Evolutionary conservation across 2,888 invertebrate species (phyloP).

Genomic region (Tanytarsus gracilentus): DNA sequence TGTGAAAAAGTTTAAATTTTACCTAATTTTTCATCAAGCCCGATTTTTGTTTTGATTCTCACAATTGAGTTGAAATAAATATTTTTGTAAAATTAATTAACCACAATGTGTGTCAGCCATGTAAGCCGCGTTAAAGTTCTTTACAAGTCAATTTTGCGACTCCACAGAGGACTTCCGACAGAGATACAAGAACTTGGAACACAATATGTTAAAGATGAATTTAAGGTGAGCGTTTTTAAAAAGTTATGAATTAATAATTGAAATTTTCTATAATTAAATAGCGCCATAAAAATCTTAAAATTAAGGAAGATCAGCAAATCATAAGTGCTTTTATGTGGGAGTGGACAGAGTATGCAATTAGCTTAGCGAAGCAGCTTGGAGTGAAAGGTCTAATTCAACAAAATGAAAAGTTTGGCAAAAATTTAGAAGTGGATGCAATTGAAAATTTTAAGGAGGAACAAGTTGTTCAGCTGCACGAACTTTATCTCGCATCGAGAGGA

Average conservation of each 20-base stretch:
- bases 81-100: neutral
- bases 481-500: slow-evolving; percentile 48
- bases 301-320: slow-evolving; percentile 7
- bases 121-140: slow-evolving; percentile 46
- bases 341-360: slow-evolving; percentile 48
- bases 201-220: slow-evolving; percentile 41
- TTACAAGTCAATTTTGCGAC: slow-evolving; percentile 52
- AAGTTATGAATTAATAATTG: too few relatives aligned
- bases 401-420: slow-evolving; percentile 43
- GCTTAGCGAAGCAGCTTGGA: slow-evolving; percentile 49
- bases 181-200: slow-evolving; percentile 50
- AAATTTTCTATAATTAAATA: too few relatives aligned
- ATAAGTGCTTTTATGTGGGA: slow-evolving; percentile 36
- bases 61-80: too few relatives aligned
- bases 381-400: slow-evolving; percentile 33
- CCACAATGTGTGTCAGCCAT: slow-evolving; percentile 35
- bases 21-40: too few relatives aligned
- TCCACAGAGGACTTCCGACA: slow-evolving; percentile 51
- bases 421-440: slow-evolving; percentile 45
- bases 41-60: too few relatives aligned
- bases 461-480: slow-evolving; percentile 54
- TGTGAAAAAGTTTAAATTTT: too few relatives aligned
- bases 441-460: slow-evolving; percentile 55
- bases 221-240: too few relatives aligned
- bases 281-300: neutral